Conservation (phyloP, 2,888 invertebrate genomes). For the Drosophila picticornis region DNA sequence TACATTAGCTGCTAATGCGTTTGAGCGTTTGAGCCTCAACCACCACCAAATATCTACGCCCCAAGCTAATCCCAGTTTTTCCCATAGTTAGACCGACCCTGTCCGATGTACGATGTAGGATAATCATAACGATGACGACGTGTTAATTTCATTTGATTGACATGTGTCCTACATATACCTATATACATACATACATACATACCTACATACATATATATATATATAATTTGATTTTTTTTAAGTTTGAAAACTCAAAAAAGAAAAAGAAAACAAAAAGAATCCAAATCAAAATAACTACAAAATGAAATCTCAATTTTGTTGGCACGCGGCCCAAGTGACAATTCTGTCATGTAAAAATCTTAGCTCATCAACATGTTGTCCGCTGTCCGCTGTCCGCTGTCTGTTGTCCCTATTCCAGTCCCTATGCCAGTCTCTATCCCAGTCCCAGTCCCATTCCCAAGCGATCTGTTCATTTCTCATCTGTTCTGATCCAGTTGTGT, state of each 20-base stretch:
- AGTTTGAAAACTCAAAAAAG: constrained; percentile 16
- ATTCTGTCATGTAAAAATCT: constrained; percentile 41
- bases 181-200: background rate
- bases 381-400: background rate
- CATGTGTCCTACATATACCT: constrained; percentile 55
- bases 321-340: constrained; percentile 34
- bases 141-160: constrained; percentile 78
- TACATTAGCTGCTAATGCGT: constrained; percentile 68
- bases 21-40: constrained; percentile 30
- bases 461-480: background rate
- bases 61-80: constrained; percentile 54
- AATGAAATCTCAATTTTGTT: constrained; percentile 7
- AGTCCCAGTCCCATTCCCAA: background rate
- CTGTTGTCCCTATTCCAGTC: background rate
- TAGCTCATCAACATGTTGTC: constrained; percentile 31
- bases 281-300: background rate
- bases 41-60: constrained; percentile 43
- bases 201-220: background rate
- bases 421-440: background rate
- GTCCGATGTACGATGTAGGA: too few species aligned
- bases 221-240: constrained; percentile 4
- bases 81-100: constrained; percentile 23
- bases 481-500: constrained; percentile 39
- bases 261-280: constrained; percentile 6
- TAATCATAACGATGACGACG: constrained; percentile 54